Conservation (phyloP, 2,113 vertebrate genomes). For the Thinocorus orbignyianus region DNA sequence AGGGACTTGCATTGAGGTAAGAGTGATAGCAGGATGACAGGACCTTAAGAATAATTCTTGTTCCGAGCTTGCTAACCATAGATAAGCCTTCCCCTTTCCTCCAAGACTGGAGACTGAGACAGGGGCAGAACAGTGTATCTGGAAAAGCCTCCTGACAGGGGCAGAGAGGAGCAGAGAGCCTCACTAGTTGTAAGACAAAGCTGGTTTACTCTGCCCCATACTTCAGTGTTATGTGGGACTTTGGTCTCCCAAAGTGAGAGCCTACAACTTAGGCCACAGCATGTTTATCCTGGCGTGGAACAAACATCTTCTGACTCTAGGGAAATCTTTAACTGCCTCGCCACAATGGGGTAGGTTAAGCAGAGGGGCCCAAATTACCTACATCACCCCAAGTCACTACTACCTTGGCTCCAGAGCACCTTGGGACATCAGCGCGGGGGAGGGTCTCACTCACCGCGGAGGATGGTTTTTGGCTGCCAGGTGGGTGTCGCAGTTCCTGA, state of each 20-base stretch:
- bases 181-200: neutral
- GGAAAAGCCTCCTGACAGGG: neutral
- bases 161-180: neutral
- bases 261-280: neutral
- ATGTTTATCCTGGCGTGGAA: neutral
- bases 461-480: constrained; percentile 68
- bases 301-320: neutral
- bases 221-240: neutral
- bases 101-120: neutral
- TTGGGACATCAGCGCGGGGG: neutral
- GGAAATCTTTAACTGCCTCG: neutral
- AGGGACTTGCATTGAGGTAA: neutral
- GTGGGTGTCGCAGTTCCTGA: constrained; percentile 72
- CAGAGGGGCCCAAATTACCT: neutral
- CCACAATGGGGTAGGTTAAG: neutral
- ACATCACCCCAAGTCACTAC: neutral
- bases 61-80: neutral
- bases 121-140: neutral
- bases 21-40: neutral
- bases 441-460: constrained; percentile 69
- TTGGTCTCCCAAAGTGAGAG: neutral
- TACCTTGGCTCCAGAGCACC: constrained; percentile 43
- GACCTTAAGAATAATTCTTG: neutral
- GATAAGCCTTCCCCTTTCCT: neutral
- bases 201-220: neutral